Evolutionary conservation across 2,888 invertebrate species (phyloP).

Genomic region (Strigamia crassipes): DNA sequence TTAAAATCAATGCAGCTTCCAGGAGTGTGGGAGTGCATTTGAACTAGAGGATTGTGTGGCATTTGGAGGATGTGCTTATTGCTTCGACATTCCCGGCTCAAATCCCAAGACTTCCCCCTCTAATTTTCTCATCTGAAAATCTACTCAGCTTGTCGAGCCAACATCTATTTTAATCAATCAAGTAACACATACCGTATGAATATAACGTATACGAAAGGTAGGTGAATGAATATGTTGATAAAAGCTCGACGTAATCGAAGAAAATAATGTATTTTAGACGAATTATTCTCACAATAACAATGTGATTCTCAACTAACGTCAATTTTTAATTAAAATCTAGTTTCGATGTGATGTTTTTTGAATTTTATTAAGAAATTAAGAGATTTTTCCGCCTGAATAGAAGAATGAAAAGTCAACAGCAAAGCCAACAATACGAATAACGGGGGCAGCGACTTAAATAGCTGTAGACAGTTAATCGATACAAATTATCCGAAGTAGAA

Average conservation of each 20-base stretch:
- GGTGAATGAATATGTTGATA: background rate
- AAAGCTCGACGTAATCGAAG: background rate
- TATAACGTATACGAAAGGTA: slow-evolving; percentile 13
- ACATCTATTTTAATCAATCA: slow-evolving; percentile 2
- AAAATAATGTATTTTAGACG: too few species aligned
- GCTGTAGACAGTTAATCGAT: background rate
- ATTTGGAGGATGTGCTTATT: slow-evolving; percentile 6
- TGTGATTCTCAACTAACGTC: too few species aligned
- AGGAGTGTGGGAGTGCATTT: slow-evolving; percentile 16
- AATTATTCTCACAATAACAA: too few species aligned
- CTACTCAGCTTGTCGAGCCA: background rate
- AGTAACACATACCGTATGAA: background rate
- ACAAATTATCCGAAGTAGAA: background rate
- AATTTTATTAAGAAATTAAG: too few species aligned
- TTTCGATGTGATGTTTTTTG: too few species aligned
- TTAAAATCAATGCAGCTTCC: slow-evolving; percentile 21
- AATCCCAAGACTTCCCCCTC: slow-evolving; percentile 4
- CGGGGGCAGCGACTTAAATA: background rate
- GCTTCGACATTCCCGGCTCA: slow-evolving; percentile 21
- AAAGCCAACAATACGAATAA: background rate
- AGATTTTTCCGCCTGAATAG: too few species aligned
- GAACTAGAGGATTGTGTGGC: background rate
- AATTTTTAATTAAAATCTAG: too few species aligned
- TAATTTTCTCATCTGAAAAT: slow-evolving; percentile 8
- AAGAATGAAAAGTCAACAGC: too few species aligned